A percentile compares a stretch with the other conserved stretches of the same genome.
These are phyloP conservation scores for Anastatus disparis DNA, from an alignment of 1,140 invertebrate species.

Conservation along the genomic window DNA sequence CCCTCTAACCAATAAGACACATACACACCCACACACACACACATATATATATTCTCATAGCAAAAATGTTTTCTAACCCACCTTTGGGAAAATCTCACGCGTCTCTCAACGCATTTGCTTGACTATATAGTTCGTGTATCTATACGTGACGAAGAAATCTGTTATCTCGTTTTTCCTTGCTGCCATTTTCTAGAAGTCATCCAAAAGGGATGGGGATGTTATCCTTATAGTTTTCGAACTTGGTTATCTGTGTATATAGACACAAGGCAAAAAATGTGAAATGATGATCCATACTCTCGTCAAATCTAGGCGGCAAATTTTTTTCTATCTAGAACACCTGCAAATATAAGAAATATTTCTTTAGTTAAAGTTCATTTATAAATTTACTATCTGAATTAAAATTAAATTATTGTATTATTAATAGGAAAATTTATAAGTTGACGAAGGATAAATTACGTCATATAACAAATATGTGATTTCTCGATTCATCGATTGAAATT, in stretches of 20 bases:
- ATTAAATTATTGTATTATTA: too few species aligned
- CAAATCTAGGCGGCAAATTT: too few species aligned
- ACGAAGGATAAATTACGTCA: too few species aligned
- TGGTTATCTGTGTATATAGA: not conserved
- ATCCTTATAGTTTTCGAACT: constrained; percentile 32
- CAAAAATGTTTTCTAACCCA: constrained; percentile 6
- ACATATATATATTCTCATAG: not conserved
- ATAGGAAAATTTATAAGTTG: too few species aligned
- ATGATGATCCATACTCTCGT: constrained; percentile 20
- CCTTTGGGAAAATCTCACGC: constrained; percentile 28
- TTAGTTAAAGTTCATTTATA: too few species aligned
- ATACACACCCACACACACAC: not conserved
- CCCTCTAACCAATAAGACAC: too few species aligned
- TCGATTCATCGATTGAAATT: too few species aligned
- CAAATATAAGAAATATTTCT: too few species aligned
- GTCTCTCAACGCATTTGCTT: constrained; percentile 10
- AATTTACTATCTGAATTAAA: too few species aligned
- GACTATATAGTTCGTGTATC: too few species aligned
- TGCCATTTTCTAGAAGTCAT: constrained; percentile 39
- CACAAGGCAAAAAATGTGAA: constrained; percentile 11
- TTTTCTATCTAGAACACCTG: too few species aligned
- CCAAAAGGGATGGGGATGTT: constrained; percentile 22
- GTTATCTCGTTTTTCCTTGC: constrained; percentile 34
- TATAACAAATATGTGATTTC: too few species aligned
- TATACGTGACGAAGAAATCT: constrained; percentile 33